Evolutionary conservation across 2,888 invertebrate genomes (phyloP).

Genomic region (Caenorhabditis zanzibari): DNA sequence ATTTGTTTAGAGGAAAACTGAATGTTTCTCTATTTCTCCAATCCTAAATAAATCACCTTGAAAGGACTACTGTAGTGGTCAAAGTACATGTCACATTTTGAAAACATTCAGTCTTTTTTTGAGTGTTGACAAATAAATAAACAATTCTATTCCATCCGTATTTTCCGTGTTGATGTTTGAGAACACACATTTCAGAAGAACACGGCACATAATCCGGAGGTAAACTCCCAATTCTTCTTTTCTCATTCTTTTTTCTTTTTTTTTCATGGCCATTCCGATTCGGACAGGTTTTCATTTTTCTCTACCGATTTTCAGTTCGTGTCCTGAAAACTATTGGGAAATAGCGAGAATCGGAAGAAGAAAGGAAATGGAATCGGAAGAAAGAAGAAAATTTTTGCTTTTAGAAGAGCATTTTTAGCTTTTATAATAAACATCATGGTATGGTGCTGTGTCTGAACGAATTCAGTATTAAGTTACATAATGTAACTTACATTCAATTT

Average conservation of each 20-base stretch:
- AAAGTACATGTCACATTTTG: slow-evolving; percentile 23
- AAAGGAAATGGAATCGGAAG: too few relatives aligned
- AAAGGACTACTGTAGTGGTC: slow-evolving; percentile 24
- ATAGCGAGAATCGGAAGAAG: background rate
- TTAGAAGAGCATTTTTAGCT: too few relatives aligned
- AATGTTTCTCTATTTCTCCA: slow-evolving; percentile 3
- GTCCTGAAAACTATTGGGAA: background rate
- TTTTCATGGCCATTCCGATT: slow-evolving; percentile 29
- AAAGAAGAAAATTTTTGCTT: background rate
- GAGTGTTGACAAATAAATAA: slow-evolving; percentile 31
- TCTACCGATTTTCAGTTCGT: slow-evolving; percentile 26
- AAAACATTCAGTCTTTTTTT: background rate
- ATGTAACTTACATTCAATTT: too few relatives aligned
- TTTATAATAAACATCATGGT: too few relatives aligned
- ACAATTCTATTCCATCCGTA: background rate
- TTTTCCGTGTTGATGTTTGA: background rate
- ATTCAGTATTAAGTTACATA: too few relatives aligned
- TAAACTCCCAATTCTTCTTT: background rate
- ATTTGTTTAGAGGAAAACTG: background rate
- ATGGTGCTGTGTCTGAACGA: too few relatives aligned
- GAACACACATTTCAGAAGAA: slow-evolving; percentile 32
- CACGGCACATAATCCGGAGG: slow-evolving; percentile 36
- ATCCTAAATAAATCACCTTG: slow-evolving; percentile 1
- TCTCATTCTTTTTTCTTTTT: background rate
- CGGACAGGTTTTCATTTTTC: slow-evolving; percentile 36